Evolutionary conservation across 2,888 invertebrate species (phyloP).

Genomic region (Lasioglossum vierecki): DNA sequence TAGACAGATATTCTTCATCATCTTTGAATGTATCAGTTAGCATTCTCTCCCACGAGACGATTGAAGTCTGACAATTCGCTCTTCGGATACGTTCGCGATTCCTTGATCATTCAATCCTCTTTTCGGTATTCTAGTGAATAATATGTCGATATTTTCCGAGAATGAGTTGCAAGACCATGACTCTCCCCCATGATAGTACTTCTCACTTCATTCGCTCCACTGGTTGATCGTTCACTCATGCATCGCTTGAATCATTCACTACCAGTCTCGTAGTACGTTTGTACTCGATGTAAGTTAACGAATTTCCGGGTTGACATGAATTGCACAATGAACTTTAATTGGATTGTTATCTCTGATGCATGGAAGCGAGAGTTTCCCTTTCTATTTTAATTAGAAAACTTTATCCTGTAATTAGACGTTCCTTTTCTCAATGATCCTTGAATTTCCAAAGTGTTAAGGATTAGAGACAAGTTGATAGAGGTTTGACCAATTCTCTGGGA

Average conservation of each 20-base stretch:
- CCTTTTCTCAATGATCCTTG: background rate
- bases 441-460: background rate
- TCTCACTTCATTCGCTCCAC: background rate
- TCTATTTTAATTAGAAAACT: background rate
- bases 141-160: background rate
- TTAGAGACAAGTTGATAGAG: background rate
- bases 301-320: background rate
- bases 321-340: background rate
- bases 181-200: background rate
- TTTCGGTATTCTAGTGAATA: background rate
- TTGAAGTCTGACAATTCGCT: conserved; percentile 2
- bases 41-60: background rate
- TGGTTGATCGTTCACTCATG: conserved; percentile 21
- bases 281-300: background rate
- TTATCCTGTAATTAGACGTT: background rate
- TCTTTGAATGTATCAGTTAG: background rate
- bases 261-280: background rate
- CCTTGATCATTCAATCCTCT: background rate
- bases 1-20: background rate
- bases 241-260: conserved; percentile 40
- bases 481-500: background rate
- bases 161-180: background rate
- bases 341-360: background rate
- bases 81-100: background rate
- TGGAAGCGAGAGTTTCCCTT: background rate